Conservation (phyloP, 2,888 invertebrate species). For the Pandemis corylana region DNA sequence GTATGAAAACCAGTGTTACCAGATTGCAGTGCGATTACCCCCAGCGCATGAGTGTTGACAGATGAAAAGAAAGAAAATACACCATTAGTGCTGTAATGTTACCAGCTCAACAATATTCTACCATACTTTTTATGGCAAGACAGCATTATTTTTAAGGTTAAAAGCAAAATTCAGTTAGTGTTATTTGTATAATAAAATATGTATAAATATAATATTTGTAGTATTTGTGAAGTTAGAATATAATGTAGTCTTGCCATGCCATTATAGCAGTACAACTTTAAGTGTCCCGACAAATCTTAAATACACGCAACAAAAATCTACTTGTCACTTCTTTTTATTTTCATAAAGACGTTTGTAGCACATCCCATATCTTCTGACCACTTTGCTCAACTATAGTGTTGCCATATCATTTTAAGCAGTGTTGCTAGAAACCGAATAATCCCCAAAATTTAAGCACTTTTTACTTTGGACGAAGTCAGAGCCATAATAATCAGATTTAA, state of each 20-base stretch:
- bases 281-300: not conserved
- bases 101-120: slow-evolving; percentile 44
- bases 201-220: slow-evolving; percentile 43
- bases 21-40: slow-evolving; percentile 83
- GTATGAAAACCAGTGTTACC: slow-evolving; percentile 82
- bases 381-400: too few species aligned
- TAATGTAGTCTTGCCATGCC: slow-evolving; percentile 74
- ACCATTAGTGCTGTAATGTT: slow-evolving; percentile 69
- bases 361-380: too few species aligned
- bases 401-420: too few species aligned
- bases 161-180: slow-evolving; percentile 38
- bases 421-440: not conserved
- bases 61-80: slow-evolving; percentile 78
- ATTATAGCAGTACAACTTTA: slow-evolving; percentile 28
- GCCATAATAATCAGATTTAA: too few species aligned
- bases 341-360: too few species aligned
- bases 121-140: slow-evolving; percentile 60
- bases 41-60: slow-evolving; percentile 81
- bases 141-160: slow-evolving; percentile 59
- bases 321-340: too few species aligned
- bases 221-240: slow-evolving; percentile 41
- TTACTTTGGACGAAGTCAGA: not conserved
- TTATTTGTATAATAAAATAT: slow-evolving; percentile 41
- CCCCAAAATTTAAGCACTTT: not conserved
- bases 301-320: not conserved